These are phyloP conservation scores for Trachelus troglodyta DNA, from an alignment of 2,888 invertebrate genomes.

Conservation along the genomic window DNA sequence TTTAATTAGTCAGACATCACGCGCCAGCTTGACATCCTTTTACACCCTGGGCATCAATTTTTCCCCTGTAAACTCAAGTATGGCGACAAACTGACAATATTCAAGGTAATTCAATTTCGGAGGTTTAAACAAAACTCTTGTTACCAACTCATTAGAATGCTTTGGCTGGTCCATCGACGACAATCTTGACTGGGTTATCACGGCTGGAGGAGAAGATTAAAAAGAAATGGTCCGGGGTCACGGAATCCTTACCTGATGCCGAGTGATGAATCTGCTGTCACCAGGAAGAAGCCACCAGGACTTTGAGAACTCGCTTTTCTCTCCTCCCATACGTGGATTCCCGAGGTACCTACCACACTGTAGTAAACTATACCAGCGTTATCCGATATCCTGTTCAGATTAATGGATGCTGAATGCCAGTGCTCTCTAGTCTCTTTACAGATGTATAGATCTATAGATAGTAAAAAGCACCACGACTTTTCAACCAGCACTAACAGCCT, in stretches of 20 bases:
- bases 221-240: constrained; percentile 9
- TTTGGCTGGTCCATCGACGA: neutral
- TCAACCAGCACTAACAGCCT: neutral
- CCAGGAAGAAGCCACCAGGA: neutral
- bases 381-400: neutral
- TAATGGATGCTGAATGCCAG: neutral
- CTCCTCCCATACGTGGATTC: neutral
- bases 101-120: neutral
- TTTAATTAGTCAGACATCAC: constrained; percentile 26
- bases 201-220: neutral
- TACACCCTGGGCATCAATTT: neutral
- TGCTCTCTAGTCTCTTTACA: neutral
- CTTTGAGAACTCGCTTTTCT: constrained; percentile 5
- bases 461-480: neutral
- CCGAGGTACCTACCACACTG: neutral
- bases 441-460: neutral
- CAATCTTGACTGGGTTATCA: neutral
- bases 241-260: neutral
- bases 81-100: neutral
- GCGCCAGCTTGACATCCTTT: constrained; percentile 6
- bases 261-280: constrained; percentile 20
- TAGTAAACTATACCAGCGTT: neutral
- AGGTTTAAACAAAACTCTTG: neutral
- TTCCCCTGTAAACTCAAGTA: neutral
- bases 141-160: neutral